phyloP scores from a whole-genome alignment of 1,140 invertebrate species.

The Mactra quadrangularis region DNA sequence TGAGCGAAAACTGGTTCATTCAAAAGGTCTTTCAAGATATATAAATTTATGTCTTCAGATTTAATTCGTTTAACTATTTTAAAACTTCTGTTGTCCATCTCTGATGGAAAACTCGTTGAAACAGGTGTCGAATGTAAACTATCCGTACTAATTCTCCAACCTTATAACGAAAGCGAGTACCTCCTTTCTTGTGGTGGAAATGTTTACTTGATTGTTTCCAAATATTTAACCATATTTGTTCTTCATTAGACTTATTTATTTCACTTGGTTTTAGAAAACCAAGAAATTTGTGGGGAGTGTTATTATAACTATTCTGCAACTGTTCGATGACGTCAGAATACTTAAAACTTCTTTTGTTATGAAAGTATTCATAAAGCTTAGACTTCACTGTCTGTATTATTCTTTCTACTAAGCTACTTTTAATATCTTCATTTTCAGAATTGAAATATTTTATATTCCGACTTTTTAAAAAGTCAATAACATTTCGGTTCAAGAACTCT shows the following conservation, averaged over 20 bases:
- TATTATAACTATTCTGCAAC: background rate
- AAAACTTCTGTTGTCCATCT: slow-evolving; percentile 16
- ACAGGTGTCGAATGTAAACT: background rate
- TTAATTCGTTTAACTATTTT: background rate
- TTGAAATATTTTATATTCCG: slow-evolving; percentile 5
- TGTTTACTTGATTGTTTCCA: background rate
- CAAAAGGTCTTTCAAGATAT: slow-evolving; percentile 7
- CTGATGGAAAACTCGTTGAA: slow-evolving; percentile 7
- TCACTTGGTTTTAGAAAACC: slow-evolving; percentile 1
- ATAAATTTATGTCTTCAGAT: background rate
- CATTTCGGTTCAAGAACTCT: background rate
- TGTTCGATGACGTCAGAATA: background rate
- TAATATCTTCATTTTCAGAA: slow-evolving; percentile 21
- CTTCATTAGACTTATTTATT: no score
- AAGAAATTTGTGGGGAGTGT: background rate
- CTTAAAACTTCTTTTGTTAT: background rate
- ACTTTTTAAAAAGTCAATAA: background rate
- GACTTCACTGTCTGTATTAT: background rate
- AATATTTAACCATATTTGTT: slow-evolving; percentile 13
- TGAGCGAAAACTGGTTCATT: background rate
- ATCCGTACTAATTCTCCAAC: background rate
- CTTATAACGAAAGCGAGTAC: background rate
- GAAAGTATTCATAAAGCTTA: slow-evolving; percentile 8
- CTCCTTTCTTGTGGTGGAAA: background rate
- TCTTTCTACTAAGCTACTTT: background rate